These are phyloP conservation scores for Cyphomyrus discorhynchus DNA, from an alignment of 2,113 vertebrate species.

Conservation along the genomic window DNA sequence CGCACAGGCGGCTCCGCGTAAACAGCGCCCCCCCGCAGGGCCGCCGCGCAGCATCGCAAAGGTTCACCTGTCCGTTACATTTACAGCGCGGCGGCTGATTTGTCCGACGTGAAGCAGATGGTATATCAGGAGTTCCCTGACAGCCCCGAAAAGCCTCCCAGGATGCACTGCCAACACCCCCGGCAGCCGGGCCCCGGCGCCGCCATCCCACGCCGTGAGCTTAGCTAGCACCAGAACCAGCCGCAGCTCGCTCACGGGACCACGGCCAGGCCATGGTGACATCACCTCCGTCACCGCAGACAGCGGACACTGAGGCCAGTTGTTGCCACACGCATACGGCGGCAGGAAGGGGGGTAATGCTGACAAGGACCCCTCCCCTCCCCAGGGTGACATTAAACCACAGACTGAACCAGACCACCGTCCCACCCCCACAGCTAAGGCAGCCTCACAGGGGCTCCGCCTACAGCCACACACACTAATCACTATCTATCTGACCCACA, in stretches of 20 bases:
- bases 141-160: not conserved
- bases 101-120: not conserved
- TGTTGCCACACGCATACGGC: not conserved
- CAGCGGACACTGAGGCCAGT: not conserved
- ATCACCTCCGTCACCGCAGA: not conserved
- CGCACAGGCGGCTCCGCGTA: not conserved
- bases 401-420: not conserved
- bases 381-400: not conserved
- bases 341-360: not conserved
- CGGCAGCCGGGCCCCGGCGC: not conserved
- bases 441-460: not conserved
- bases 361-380: not conserved
- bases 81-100: not conserved
- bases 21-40: not conserved
- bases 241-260: not conserved
- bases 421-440: not conserved
- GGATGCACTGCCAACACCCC: not conserved
- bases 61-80: not conserved
- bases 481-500: not conserved
- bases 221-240: not conserved
- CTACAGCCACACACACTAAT: not conserved
- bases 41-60: not conserved
- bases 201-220: not conserved
- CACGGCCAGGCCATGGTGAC: not conserved
- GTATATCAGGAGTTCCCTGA: not conserved